phyloP scores from a whole-genome alignment of 2,888 invertebrate genomes.

The Slavum lentiscoides region DNA sequence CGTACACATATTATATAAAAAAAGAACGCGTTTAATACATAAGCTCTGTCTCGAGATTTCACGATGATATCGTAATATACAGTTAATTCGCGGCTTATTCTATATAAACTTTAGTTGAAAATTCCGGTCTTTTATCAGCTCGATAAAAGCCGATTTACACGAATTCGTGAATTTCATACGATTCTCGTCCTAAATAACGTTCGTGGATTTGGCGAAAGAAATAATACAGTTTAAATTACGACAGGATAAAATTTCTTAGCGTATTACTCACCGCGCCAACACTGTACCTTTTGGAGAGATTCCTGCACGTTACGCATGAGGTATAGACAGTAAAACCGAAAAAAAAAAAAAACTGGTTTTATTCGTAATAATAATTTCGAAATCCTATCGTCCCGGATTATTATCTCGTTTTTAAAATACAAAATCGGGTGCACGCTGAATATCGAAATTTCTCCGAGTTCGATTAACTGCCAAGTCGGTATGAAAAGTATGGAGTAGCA shows the following conservation, averaged over 20 bases:
- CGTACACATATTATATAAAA: too few species aligned
- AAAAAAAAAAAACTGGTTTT: too few species aligned
- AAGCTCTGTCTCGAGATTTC: not conserved
- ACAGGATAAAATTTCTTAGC: too few species aligned
- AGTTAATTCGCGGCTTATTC: not conserved
- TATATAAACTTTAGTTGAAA: not conserved
- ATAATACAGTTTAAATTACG: too few species aligned
- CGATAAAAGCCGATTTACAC: not conserved
- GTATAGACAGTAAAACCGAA: too few species aligned
- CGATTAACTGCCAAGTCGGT: not conserved
- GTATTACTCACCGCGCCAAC: too few species aligned
- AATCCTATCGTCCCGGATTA: not conserved
- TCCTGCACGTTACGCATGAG: too few species aligned
- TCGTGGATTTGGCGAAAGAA: too few species aligned
- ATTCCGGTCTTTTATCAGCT: not conserved
- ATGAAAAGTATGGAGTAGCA: not conserved
- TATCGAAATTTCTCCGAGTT: not conserved
- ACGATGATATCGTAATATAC: not conserved
- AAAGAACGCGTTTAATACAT: not conserved
- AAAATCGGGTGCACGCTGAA: constrained; percentile 5
- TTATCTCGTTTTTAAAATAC: constrained; percentile 12
- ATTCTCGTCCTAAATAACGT: too few species aligned
- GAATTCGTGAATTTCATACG: not conserved
- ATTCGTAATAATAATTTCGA: not conserved
- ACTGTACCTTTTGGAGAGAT: too few species aligned